Evolutionary conservation across 2,797 vertebrate species (phyloP).

Genomic region (Vespertilio murinus): DNA sequence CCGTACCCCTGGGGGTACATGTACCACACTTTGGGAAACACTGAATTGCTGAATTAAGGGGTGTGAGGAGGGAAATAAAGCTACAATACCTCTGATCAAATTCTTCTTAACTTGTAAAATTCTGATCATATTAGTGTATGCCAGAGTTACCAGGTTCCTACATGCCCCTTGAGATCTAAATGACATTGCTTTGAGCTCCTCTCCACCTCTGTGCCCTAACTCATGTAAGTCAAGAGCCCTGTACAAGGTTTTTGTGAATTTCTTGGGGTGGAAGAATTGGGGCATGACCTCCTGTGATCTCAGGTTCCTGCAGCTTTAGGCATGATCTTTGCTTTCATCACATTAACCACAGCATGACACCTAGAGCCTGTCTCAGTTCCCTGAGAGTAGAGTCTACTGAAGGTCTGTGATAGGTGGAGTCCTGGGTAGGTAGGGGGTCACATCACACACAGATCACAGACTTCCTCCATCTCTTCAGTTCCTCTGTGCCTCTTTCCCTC

Average conservation of each 20-base stretch:
- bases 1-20: too few species aligned
- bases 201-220: background rate
- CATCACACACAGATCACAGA: background rate
- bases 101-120: constrained; percentile 12
- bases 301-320: background rate
- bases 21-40: too few species aligned
- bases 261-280: background rate
- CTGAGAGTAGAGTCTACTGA: background rate
- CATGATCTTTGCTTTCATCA: background rate
- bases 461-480: background rate
- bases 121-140: background rate
- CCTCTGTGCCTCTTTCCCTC: background rate
- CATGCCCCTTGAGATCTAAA: background rate
- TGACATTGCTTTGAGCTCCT: background rate
- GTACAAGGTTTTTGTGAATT: background rate
- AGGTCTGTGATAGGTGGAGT: background rate
- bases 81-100: background rate
- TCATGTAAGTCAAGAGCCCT: background rate
- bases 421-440: background rate
- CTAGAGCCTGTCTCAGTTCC: background rate
- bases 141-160: background rate
- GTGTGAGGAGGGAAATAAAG: background rate
- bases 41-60: background rate
- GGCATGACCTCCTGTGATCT: background rate
- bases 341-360: background rate